Evolutionary conservation across 2,888 invertebrate genomes (phyloP).

Genomic region (Eumacrocentrus americanus): DNA sequence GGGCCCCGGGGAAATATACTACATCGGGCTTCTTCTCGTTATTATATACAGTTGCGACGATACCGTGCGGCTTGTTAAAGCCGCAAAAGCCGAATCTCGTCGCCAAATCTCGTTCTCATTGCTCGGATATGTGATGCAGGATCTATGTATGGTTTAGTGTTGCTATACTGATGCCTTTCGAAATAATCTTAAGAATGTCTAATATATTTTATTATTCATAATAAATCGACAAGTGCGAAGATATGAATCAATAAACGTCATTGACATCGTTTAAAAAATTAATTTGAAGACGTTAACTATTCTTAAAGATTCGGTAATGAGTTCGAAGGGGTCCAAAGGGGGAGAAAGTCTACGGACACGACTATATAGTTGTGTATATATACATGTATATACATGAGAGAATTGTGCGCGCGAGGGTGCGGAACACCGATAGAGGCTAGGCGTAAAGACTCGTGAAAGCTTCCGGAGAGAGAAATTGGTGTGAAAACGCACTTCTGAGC

Average conservation of each 20-base stretch:
- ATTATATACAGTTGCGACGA: conserved; percentile 51
- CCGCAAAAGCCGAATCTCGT: conserved; percentile 29
- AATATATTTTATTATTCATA: too few species aligned
- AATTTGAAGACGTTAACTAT: too few species aligned
- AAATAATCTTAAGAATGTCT: too few species aligned
- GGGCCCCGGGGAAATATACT: conserved; percentile 58
- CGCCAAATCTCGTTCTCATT: conserved; percentile 9
- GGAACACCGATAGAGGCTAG: conserved; percentile 43
- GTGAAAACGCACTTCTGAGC: conserved; percentile 58
- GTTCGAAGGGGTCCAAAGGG: too few species aligned
- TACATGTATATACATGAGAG: too few species aligned
- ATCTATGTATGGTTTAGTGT: too few species aligned
- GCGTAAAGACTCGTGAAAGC: conserved; percentile 61
- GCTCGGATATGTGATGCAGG: conserved; percentile 5
- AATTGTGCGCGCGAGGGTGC: conserved; percentile 19
- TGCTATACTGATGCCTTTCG: too few species aligned
- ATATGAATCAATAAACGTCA: too few species aligned
- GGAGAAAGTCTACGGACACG: not conserved
- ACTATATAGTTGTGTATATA: not conserved
- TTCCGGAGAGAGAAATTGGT: conserved; percentile 60
- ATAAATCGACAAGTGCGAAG: too few species aligned
- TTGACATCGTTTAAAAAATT: too few species aligned
- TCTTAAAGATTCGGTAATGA: too few species aligned
- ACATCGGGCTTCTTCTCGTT: conserved; percentile 57
- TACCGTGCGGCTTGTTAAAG: conserved; percentile 31